A percentile compares a stretch with the other conserved stretches of the same genome.
These are phyloP conservation scores for Megalonaias nervosa DNA, from an alignment of 1,140 invertebrate species.

Conservation along the genomic window DNA sequence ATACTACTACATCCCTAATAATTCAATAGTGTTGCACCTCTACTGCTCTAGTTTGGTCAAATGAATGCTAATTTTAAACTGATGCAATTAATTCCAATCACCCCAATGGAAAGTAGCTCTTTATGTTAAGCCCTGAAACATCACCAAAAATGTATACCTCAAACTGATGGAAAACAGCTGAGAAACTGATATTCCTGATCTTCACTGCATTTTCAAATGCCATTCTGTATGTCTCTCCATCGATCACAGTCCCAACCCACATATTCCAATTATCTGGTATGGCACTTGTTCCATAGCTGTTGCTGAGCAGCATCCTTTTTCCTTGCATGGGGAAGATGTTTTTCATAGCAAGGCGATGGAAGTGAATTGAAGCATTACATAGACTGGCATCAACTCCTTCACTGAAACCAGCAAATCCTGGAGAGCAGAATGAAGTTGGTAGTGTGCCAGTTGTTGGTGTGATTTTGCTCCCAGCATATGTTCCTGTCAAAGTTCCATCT, in stretches of 20 bases:
- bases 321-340: constrained; percentile 41
- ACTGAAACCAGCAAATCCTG: constrained; percentile 11
- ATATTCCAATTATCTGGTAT: constrained; percentile 42
- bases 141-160: constrained; percentile 36
- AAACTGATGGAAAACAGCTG: constrained; percentile 41
- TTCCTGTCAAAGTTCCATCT: constrained; percentile 55
- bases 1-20: no score
- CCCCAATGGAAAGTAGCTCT: no score
- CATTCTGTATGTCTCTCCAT: constrained; percentile 38
- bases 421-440: constrained; percentile 23
- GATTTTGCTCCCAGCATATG: constrained; percentile 21
- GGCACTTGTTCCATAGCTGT: constrained; percentile 38
- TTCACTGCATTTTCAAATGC: constrained; percentile 50
- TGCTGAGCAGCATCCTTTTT: constrained; percentile 44
- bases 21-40: no score
- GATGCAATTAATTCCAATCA: no score
- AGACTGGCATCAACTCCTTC: constrained; percentile 28
- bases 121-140: no score
- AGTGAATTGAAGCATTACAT: constrained; percentile 39
- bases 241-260: constrained; percentile 50
- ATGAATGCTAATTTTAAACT: no score
- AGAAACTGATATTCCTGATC: constrained; percentile 55
- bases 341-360: constrained; percentile 58
- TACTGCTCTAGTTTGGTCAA: no score
- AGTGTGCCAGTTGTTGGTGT: constrained; percentile 40